These are phyloP conservation scores for Lytechinus pictus DNA, from an alignment of 35 echinoderm and acorn worm species.

Conservation along the genomic window DNA sequence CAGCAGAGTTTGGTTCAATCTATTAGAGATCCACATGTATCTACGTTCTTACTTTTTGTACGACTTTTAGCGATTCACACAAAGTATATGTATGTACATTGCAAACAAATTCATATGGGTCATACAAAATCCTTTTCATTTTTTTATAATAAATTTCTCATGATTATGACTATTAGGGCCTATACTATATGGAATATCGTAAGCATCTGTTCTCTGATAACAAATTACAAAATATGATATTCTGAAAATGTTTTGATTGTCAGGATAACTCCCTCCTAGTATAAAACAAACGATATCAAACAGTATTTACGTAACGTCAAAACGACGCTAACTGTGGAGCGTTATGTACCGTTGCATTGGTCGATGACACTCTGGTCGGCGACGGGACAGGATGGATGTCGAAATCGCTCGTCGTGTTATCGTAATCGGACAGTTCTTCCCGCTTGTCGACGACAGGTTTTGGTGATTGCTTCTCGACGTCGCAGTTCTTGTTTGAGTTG, in stretches of 20 bases:
- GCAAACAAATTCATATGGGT: not conserved
- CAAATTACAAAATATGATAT: not conserved
- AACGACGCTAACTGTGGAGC: not conserved
- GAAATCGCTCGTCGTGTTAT: conserved; percentile 25
- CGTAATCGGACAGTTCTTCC: conserved; percentile 45
- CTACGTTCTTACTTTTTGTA: no score
- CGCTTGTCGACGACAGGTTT: not conserved
- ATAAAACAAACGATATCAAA: not conserved
- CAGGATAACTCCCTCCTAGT: not conserved
- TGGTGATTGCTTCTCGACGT: conserved; percentile 21
- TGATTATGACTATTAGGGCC: not conserved
- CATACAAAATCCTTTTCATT: not conserved
- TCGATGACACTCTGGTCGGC: not conserved
- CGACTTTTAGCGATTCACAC: no score
- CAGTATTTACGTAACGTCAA: conserved; percentile 20
- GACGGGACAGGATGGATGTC: not conserved
- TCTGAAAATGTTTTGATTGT: not conserved
- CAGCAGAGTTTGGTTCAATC: no score
- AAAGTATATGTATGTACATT: not conserved
- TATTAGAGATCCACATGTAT: no score
- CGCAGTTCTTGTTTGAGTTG: not conserved
- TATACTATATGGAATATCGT: not conserved
- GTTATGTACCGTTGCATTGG: conserved; percentile 2
- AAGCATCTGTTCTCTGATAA: not conserved
- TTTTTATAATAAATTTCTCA: not conserved